Base-by-base conservation (phyloP, 2,888 invertebrate species). In the Andrena chrysosceles region DNA sequence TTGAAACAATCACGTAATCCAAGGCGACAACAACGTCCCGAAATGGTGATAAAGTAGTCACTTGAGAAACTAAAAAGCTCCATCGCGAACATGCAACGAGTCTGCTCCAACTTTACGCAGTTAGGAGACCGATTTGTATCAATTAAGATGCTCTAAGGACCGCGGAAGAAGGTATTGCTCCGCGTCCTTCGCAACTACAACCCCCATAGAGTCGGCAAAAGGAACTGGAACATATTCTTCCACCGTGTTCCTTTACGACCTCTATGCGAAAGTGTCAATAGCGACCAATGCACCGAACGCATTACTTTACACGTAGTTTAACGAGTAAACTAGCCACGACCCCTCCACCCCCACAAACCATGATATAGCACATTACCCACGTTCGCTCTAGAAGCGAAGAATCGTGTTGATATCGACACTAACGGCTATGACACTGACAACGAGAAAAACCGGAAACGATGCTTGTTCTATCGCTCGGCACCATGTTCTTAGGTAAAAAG, bases 21-120 rank as follows among this genome's bases (percentile, higher is more conserved):
- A 8, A 33, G 68, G 68, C 62, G 68, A 68, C 78, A 48, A 77
- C 63, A 77, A 76, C 23, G 62, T 76, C 62, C 62, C 52, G 42
- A 63, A 49, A 23, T 26, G n/a, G 16, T 35, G 54, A 77, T 29
- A 35, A 69, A 49, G 26, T 31, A 48, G n/a, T 3, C 31, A 26
- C 23, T 8, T 10, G 31, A 62, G 26, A 10, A 60, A 48, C 7
- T 20, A n/a, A 35, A 13, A 10, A 59, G 13, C 48, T 29, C 3
- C 7, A 16, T 26, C 20, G 26, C 16, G n/a, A 59, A n/a, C 26
- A 16, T 16, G 16, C 16, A 10, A 29, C 20, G 70, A 31, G 13
- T 79, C 69, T 10, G 0, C 23, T 13, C n/a, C 23, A 31, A 67
- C 60, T 69, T 35, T 31, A n/a, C 42, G 7, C 16, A 62, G 42